phyloP scores from a whole-genome alignment of 2,888 invertebrate species.

The Drosophila mimetica region DNA sequence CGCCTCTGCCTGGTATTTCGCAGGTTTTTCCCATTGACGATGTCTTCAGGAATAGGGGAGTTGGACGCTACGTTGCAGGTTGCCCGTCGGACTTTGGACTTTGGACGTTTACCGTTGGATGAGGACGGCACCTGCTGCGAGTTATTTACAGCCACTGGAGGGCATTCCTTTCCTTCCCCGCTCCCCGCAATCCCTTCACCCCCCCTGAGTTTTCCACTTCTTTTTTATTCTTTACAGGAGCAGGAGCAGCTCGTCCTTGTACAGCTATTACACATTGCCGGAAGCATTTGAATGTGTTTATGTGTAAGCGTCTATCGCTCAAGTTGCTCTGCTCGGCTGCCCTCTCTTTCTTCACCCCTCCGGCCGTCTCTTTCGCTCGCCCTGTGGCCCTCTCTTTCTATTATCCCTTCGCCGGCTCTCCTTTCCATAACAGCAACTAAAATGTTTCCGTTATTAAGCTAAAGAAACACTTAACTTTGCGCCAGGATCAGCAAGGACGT shows the following conservation, averaged over 20 bases:
- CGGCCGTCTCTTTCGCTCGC: neutral
- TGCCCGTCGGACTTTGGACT: slow-evolving; percentile 3
- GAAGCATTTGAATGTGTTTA: slow-evolving; percentile 77
- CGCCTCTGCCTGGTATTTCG: slow-evolving; percentile 1
- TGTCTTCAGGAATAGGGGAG: slow-evolving; percentile 40
- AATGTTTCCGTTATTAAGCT: slow-evolving; percentile 79
- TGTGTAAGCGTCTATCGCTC: slow-evolving; percentile 68
- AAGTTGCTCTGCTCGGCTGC: slow-evolving; percentile 14
- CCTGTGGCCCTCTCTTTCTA: neutral
- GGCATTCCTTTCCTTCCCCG: slow-evolving; percentile 53
- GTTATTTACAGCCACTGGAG: slow-evolving; percentile 80
- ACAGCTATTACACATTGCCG: slow-evolving; percentile 72
- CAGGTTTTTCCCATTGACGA: slow-evolving; percentile 32
- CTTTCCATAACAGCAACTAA: slow-evolving; percentile 60
- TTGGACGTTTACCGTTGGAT: slow-evolving; percentile 18
- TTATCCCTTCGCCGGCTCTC: neutral
- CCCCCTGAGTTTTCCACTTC: neutral
- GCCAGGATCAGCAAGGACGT: slow-evolving; percentile 54
- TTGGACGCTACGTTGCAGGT: slow-evolving; percentile 12
- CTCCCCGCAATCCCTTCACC: slow-evolving; percentile 2
- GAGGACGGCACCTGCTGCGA: slow-evolving; percentile 75
- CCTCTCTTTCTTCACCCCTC: slow-evolving; percentile 1
- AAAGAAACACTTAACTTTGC: slow-evolving; percentile 79
- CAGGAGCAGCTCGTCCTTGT: slow-evolving; percentile 51
- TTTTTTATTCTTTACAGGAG: slow-evolving; percentile 19